phyloP scores from a whole-genome alignment of 2,888 invertebrate species.

The Mystacides longicornis region DNA sequence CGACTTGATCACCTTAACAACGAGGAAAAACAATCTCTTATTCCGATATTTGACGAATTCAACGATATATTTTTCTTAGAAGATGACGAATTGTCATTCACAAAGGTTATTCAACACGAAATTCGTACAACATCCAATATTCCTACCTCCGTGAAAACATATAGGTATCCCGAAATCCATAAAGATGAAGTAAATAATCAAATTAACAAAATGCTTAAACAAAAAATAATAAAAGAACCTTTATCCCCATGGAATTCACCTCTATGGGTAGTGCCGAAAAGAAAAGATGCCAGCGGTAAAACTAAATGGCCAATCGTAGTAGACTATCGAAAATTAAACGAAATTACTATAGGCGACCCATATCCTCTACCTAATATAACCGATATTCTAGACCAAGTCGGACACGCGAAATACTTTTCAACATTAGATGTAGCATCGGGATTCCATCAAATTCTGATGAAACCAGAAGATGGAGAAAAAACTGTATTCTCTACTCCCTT shows the following conservation, averaged over 20 bases:
- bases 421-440: constrained; percentile 33
- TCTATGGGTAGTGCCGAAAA: constrained; percentile 29
- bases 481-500: constrained; percentile 32
- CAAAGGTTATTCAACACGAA: constrained; percentile 25
- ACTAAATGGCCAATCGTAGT: constrained; percentile 32
- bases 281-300: constrained; percentile 29
- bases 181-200: constrained; percentile 31
- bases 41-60: neutral
- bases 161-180: constrained; percentile 32
- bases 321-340: constrained; percentile 34
- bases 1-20: neutral
- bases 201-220: constrained; percentile 29
- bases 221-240: constrained; percentile 29
- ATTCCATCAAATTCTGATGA: constrained; percentile 33
- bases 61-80: constrained; percentile 7
- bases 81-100: constrained; percentile 7
- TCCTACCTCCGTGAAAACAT: constrained; percentile 31
- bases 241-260: constrained; percentile 28
- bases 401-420: constrained; percentile 32
- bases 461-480: constrained; percentile 29
- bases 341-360: constrained; percentile 31
- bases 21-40: constrained; percentile 1
- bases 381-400: constrained; percentile 33
- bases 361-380: constrained; percentile 33
- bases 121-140: constrained; percentile 29